Base-by-base conservation (phyloP, 2,888 invertebrate species). In the Empis livida region DNA sequence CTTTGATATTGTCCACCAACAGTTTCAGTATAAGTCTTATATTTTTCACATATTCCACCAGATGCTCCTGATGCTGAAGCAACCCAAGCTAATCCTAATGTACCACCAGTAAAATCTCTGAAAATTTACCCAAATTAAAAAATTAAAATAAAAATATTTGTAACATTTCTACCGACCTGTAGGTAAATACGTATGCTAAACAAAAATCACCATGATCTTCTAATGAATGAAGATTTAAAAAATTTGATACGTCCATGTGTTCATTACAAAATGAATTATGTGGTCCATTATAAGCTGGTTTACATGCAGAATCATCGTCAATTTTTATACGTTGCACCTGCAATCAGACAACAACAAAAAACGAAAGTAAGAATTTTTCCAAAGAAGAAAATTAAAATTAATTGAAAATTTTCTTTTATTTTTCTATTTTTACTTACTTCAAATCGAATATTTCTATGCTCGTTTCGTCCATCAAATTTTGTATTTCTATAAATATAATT, bases 241-340 rank as follows among this genome's bases (percentile, higher is more conserved):
- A 99, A 73, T 99, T 99, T 59, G 94, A 95, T 52, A 99, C 99
- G 68, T 99, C 99, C 61, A 99, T 95, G 70, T 97, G 96, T 63
- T 90, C 89, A 70, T 88, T 78, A 67, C 96, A 97, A 70, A 94
- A 97, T 54, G 86, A 87, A 71, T 90, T 90, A 55, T 79, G 76
- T 51, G 86, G 87, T 44, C 79, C 78, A 55, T 77, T 77, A 48
- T 73, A 73, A 16, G 74, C 70, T 27, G 63, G 63, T 44, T 76
- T 76, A 61, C 82, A 82, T 59, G 90, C 84, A 1, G 86, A 80
- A 64, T 92, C 88, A 62, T 94, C 93, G 70, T 94, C 94, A 64
- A 95, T 94, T 88, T 94, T 73, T 46, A 72, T 70, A 55, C 65
- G 60, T 62, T 64, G 66, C 50, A 65, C 68, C 68, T 62, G 50